A percentile compares a stretch with the other conserved stretches of the same genome.
These are phyloP conservation scores for Cephalopachus bancanus DNA, from an alignment of 2,797 vertebrate species.

Conservation along the genomic window DNA sequence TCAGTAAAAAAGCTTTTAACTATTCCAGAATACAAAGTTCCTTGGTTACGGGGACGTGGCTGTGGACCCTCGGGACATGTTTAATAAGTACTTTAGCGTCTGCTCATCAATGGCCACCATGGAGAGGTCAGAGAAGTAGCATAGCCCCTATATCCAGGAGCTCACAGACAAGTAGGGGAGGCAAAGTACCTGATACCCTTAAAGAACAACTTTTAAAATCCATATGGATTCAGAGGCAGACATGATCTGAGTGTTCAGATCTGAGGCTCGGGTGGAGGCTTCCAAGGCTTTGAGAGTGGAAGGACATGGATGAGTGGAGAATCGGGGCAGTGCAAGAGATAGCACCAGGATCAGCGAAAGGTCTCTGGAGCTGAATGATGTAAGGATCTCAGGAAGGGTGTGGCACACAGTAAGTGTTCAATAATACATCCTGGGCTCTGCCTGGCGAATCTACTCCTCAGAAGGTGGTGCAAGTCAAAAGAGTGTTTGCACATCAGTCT, in stretches of 20 bases:
- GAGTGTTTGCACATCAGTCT: too few relatives aligned
- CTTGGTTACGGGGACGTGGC: not conserved
- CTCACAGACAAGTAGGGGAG: not conserved
- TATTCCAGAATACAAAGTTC: constrained; percentile 2
- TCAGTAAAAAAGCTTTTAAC: constrained; percentile 24
- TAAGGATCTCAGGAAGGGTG: not conserved
- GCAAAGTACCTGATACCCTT: too few relatives aligned
- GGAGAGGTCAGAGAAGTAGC: not conserved
- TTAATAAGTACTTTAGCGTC: not conserved
- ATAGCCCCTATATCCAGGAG: not conserved
- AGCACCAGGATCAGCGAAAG: not conserved
- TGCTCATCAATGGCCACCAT: not conserved
- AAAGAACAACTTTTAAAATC: not conserved
- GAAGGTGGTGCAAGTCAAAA: not conserved
- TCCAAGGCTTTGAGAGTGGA: not conserved
- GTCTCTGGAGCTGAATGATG: too few relatives aligned
- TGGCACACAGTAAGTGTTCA: not conserved
- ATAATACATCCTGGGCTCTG: not conserved
- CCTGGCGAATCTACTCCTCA: not conserved
- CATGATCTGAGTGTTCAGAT: not conserved
- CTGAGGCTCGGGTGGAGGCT: not conserved
- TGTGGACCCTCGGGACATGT: not conserved
- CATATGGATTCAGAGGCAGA: not conserved
- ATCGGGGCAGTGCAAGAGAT: not conserved
- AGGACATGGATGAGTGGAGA: not conserved